A percentile compares a stretch with the other conserved stretches of the same genome.
Evolutionary conservation across 2,113 vertebrate species (phyloP).

Genomic region (Rhodinocichla rosea): DNA sequence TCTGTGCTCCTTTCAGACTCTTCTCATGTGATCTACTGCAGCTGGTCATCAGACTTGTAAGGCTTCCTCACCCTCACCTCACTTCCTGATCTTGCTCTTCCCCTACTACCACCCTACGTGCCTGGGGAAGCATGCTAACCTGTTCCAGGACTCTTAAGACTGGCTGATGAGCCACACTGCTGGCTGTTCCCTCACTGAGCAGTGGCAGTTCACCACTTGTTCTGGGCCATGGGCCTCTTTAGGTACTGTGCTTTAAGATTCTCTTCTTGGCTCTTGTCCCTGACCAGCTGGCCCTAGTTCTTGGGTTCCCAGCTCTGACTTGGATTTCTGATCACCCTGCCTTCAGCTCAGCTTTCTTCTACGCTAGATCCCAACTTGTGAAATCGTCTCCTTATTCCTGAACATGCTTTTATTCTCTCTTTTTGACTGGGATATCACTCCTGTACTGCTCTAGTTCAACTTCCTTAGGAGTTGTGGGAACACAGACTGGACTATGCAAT

Average conservation of each 20-base stretch:
- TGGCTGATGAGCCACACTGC: neutral
- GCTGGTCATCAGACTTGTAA: neutral
- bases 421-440: neutral
- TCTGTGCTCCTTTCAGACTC: neutral
- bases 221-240: neutral
- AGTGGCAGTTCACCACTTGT: neutral
- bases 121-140: neutral
- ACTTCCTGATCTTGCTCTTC: neutral
- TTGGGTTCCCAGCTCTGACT: neutral
- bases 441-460: neutral
- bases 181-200: neutral
- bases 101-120: fast-evolving
- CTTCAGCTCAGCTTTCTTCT: neutral
- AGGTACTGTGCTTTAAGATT: neutral
- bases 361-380: neutral
- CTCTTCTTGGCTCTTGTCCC: neutral
- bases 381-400: neutral
- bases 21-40: neutral
- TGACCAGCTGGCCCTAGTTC: neutral
- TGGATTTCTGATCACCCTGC: neutral
- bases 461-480: neutral
- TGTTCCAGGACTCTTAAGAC: neutral
- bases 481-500: neutral
- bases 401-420: neutral
- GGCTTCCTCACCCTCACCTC: neutral